Base-by-base conservation (phyloP, 1,140 invertebrate genomes). In the Drosophila subpulchrella region DNA sequence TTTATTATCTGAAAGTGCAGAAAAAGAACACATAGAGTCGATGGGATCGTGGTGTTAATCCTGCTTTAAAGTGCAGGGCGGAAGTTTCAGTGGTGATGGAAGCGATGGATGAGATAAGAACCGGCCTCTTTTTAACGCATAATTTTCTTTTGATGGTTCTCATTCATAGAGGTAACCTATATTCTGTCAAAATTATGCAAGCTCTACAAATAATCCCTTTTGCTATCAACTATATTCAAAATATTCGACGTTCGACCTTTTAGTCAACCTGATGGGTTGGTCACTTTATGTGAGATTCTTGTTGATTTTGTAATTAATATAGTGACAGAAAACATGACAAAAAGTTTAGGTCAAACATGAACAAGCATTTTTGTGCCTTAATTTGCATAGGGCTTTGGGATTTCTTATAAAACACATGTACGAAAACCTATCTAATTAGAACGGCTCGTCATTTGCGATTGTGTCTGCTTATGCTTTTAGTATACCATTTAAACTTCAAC, bases 1-100 rank as follows among this genome's bases (percentile, higher is more conserved):
- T 65, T 85, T 86, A 85, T 86, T 86, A 86, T 86, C 83, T 86
- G 83, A 78, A 86, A 86, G 60, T 77, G 80, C 84, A 82, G 59
- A 65, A 68, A 70, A 55, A 78, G 71, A 86, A 68, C 59, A 68
- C 62, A 80, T 61, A 59, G 47, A 75, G 59, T 67, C 38, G 60
- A 38, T 47, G 65, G 50, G 32, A 59, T 73, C 56, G 61, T 68
- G 57, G 38, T 36, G 24, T 50, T 5, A 15, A 0, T 34, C 38
- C 36, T 65, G 39, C 47, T 30, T 13, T 12, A 4, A 30, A 8
- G 4, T 17, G 48, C 27, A 34, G n/a, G 13, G 27, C 13, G 1
- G 27, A 32, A 32, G n/a, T n/a, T 53, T 59, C 15, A 4, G 44
- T 55, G 48, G 32, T n/a, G 62, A 77, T 59, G 55, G 53, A 62